Percentiles rank a stretch among this genome's conserved stretches.
phyloP scores from a whole-genome alignment of 1,140 invertebrate species.

The Gryllus bimaculatus region DNA sequence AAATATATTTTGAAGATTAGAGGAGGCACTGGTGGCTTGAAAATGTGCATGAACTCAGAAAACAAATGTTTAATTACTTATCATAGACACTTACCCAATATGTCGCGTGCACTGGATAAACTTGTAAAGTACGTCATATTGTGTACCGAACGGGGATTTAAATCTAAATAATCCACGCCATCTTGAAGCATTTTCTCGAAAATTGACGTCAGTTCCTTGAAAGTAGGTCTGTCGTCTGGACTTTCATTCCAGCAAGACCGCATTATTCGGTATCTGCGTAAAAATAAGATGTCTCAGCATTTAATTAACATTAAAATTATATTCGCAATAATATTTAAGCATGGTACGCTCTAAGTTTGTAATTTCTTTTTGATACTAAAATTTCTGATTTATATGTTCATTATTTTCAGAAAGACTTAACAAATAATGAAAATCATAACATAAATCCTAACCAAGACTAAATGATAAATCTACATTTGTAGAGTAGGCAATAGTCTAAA shows the following conservation, averaged over 20 bases:
- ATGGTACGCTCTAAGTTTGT: no score
- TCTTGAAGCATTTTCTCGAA: conserved; percentile 61
- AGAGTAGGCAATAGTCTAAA: no score
- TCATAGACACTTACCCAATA: background rate
- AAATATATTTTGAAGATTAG: background rate
- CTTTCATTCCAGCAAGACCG: conserved; percentile 67
- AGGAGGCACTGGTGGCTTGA: background rate
- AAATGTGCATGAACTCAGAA: background rate
- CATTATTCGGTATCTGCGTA: conserved; percentile 62
- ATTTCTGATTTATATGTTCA: no score
- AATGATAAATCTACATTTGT: no score
- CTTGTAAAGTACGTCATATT: conserved; percentile 48
- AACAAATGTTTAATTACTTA: background rate
- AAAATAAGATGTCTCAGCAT: conserved; percentile 20
- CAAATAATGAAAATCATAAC: no score
- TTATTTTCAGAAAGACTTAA: no score
- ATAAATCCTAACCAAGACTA: no score
- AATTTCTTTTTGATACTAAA: no score
- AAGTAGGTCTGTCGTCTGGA: conserved; percentile 62
- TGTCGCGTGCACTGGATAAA: conserved; percentile 18
- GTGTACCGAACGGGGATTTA: conserved; percentile 47
- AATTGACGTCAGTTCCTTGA: conserved; percentile 51
- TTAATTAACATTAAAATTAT: no score
- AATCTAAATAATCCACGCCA: conserved; percentile 59
- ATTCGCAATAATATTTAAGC: no score